phyloP scores from a whole-genome alignment of 2,113 vertebrate genomes.

The Puma concolor region DNA sequence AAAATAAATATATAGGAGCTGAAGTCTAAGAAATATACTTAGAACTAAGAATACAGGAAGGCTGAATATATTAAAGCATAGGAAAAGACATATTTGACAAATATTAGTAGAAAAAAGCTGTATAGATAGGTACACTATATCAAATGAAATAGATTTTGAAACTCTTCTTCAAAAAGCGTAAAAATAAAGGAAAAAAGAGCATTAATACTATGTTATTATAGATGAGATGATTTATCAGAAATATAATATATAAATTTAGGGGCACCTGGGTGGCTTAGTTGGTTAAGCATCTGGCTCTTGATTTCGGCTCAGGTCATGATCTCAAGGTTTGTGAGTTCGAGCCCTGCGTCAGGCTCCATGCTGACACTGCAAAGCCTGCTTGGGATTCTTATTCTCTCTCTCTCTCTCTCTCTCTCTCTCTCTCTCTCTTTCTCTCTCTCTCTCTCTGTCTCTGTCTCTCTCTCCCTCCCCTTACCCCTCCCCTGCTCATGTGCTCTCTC shows the following conservation, averaged over 20 bases:
- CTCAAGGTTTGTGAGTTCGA: no score
- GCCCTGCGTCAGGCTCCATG: no score
- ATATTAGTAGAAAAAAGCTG: not conserved
- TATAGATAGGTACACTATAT: not conserved
- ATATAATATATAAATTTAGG: not conserved
- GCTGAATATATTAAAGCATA: not conserved
- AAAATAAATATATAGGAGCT: not conserved
- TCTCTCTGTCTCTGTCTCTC: no score
- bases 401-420: no score
- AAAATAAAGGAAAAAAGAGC: not conserved
- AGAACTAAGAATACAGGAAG: not conserved
- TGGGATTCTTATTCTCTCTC: no score
- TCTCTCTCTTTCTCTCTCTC: fast-evolving
- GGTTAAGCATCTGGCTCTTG: no score
- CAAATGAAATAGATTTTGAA: not conserved
- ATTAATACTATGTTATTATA: not conserved
- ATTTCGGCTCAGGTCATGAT: no score
- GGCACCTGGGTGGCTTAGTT: no score
- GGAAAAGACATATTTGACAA: not conserved
- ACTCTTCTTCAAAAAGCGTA: not conserved
- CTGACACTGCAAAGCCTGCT: no score
- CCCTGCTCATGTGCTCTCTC: no score
- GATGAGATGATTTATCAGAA: not conserved
- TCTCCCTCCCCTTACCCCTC: no score
- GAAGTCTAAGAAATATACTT: not conserved